Evolutionary conservation across 2,113 vertebrate species (phyloP), one percentile per base, ranked within the genome.

Genomic region (Apodemus sylvaticus): DNA sequence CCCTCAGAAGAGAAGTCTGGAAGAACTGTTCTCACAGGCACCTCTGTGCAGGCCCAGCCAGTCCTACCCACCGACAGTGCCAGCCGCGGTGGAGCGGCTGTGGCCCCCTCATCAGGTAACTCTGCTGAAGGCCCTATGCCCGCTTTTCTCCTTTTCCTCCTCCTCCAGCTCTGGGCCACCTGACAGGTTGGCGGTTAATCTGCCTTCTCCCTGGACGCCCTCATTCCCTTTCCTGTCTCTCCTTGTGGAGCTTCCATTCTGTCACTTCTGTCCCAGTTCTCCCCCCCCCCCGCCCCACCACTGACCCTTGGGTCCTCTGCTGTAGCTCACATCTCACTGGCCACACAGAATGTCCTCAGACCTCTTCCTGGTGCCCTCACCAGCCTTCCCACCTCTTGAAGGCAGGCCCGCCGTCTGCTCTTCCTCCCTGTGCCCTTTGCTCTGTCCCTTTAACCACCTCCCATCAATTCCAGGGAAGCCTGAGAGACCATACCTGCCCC

Each of bases 41-140:
- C 96, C 68, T 95, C 97, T 58, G 97, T 94, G 92, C 94, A 4
- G 83, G 93, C 91, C 91, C 97, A 96, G 88, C 98, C 97, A 0
- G 97, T 91, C 78, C 97, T 97, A 94, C 97, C 98, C 97, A 97
- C 98, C 92, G 97, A 97, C 92, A 94, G 98, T 45, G 93, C 93
- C 95, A 96, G 97, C 96, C 96, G 3, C 24, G 97, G 98, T 36
- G 96, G 92, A 96, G 98, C 96, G 93, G 97, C 97, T 29, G 95
- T 96, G 96, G 97, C 92, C 58, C 98, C 98, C 73, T 93, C 91
- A 91, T 74, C 96, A 97, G 97, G 95, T 83, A 97, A 98, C 1
- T 76, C 66, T 81, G 96, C 86, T 17, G 51, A 94, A 79, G 88
- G 78, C 22, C 94, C 98, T 12, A 53, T 96, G 60, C 90, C 94